Evolutionary conservation across 2,888 invertebrate genomes (phyloP), one percentile per base, ranked within the genome.

Genomic region (Drosophila robusta): DNA sequence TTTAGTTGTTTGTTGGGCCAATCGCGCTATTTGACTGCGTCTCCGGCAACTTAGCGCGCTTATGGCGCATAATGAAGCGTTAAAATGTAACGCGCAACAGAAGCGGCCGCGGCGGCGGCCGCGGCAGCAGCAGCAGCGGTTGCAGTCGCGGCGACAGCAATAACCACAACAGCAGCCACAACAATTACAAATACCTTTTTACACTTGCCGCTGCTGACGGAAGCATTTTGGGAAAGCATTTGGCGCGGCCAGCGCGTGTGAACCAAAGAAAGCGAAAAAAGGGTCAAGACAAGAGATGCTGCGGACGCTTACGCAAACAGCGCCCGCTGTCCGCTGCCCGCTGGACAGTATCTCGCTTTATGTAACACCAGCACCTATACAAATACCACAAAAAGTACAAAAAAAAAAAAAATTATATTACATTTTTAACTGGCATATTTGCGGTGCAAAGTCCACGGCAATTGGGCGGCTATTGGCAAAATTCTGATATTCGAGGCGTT

Each of bases 211-310:
- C 78, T 56, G 74, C 85, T 83, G 88, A 86, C 83, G 87, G 83
- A 87, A 83, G 82, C 88, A 86, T 81, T 85, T 81, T 76, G 82
- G 85, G 87, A 82, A 82, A 87, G 87, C 82, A 82, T 84, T 83
- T 87, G 82, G 66, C 55, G 68, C 49, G 50, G 42, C 34, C 57
- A 24, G 77, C 88, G 86, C 83, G 83, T 83, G 83, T 83, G 83
- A 83, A 83, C 88, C 86, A 79, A 83, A 88, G 88, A 88, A 83
- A 83, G 86, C 80, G 73, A 79, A 76, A 76, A 66, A 79, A 69
- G 64, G 74, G 74, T 65, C 74, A 73, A 73, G 51, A 36, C 63
- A 62, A 64, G 62, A 54, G 85, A 80, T 75, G 88, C 75, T 42
- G 54, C 41, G 56, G 38, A 12, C 7, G 65, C 81, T 81, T 81